phyloP scores from a whole-genome alignment of 2,888 invertebrate genomes.

The Mactromeris polynyma region DNA sequence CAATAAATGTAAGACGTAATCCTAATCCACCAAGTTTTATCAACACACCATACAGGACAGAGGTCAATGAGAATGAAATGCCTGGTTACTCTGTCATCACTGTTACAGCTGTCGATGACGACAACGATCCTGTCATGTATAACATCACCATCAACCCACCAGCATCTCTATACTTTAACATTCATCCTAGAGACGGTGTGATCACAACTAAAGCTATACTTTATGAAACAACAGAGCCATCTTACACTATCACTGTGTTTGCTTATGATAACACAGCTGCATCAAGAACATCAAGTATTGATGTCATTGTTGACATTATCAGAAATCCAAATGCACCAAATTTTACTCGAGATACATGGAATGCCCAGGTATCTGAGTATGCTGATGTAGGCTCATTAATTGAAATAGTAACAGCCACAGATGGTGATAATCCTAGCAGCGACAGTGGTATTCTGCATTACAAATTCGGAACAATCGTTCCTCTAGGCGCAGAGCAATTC shows the following conservation, averaged over 20 bases:
- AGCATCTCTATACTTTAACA: constrained; percentile 69
- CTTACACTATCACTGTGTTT: constrained; percentile 66
- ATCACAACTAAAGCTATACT: constrained; percentile 63
- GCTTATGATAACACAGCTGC: constrained; percentile 71
- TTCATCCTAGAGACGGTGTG: constrained; percentile 54
- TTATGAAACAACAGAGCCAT: constrained; percentile 52
- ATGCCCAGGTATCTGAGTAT: constrained; percentile 72
- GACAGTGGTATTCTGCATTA: constrained; percentile 66
- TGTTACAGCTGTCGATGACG: constrained; percentile 75
- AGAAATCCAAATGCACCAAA: constrained; percentile 74
- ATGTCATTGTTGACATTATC: constrained; percentile 70
- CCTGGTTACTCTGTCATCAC: constrained; percentile 57
- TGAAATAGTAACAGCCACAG: constrained; percentile 63
- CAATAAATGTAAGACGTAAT: constrained; percentile 81
- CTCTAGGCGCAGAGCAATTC: constrained; percentile 45
- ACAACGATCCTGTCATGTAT: constrained; percentile 70
- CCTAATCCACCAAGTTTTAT: constrained; percentile 78
- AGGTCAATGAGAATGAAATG: constrained; percentile 71
- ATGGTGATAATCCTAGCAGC: constrained; percentile 67
- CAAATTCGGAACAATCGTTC: constrained; percentile 44
- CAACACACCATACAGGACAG: constrained; percentile 59
- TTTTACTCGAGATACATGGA: constrained; percentile 51
- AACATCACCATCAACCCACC: constrained; percentile 48
- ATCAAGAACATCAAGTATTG: constrained; percentile 58
- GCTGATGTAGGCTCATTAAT: constrained; percentile 14